Evolutionary conservation across 37 sponge, comb jelly and placozoan species (phyloP).

Genomic region (Aplysina aerophoba): DNA sequence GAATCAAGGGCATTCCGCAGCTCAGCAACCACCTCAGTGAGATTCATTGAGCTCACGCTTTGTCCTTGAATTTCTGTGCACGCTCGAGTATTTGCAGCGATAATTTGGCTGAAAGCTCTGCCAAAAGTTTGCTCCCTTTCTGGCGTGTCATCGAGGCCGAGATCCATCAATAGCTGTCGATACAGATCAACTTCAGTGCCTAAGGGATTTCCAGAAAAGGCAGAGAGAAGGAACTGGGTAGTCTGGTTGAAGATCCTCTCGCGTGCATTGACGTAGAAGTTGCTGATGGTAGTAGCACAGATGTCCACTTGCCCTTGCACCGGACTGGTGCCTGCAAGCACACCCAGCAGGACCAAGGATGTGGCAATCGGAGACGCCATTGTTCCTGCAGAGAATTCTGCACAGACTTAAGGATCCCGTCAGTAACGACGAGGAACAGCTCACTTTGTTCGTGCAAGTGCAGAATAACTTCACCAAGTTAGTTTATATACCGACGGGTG

Average conservation of each 20-base stretch:
- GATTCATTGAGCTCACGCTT: neutral
- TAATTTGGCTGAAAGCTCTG: neutral
- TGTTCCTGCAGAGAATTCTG: too few relatives aligned
- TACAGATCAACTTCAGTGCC: neutral
- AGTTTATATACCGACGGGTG: too few relatives aligned
- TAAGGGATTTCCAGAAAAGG: neutral
- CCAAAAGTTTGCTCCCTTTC: neutral
- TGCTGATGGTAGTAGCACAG: constrained; percentile 16
- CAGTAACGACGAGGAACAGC: too few relatives aligned
- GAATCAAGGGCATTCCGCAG: constrained; percentile 1
- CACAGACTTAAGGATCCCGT: too few relatives aligned
- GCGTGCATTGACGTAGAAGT: constrained; percentile 14
- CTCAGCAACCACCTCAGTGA: neutral
- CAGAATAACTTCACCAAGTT: too few relatives aligned
- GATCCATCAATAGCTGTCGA: neutral
- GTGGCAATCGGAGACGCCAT: too few relatives aligned
- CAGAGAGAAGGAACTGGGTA: neutral
- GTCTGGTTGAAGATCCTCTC: constrained; percentile 16
- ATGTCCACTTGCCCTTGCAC: neutral
- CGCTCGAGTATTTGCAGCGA: neutral
- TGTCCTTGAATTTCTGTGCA: constrained; percentile 4
- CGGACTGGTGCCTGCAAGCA: too few relatives aligned
- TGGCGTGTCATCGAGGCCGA: neutral
- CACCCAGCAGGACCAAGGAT: too few relatives aligned
- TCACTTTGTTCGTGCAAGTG: too few relatives aligned